phyloP scores from a whole-genome alignment of 2,888 invertebrate species.

The Drosophila prolongata region DNA sequence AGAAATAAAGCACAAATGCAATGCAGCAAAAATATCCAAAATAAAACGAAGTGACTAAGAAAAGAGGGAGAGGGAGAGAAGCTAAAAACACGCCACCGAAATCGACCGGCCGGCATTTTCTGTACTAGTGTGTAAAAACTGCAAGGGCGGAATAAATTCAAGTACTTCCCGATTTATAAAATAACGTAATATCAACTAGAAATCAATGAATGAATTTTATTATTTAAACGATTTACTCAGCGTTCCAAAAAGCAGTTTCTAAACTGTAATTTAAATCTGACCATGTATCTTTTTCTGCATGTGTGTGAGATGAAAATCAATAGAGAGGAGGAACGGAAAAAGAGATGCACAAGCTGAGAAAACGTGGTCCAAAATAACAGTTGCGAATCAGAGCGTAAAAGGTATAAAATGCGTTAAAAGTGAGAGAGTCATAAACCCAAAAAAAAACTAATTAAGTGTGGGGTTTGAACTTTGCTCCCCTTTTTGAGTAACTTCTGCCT shows the following conservation, averaged over 20 bases:
- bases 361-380: conserved; percentile 46
- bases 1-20: conserved; percentile 1
- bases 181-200: background rate
- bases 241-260: too few relatives aligned
- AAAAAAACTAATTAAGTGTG: conserved; percentile 54
- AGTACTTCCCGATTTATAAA: background rate
- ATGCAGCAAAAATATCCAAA: conserved; percentile 8
- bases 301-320: conserved; percentile 41
- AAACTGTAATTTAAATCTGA: background rate
- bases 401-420: conserved; percentile 22
- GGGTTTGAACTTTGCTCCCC: conserved; percentile 53
- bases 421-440: conserved; percentile 45
- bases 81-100: conserved; percentile 50
- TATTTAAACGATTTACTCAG: background rate
- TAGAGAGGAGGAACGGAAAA: conserved; percentile 11
- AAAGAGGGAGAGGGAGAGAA: conserved; percentile 8
- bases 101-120: conserved; percentile 68
- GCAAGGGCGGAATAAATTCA: background rate
- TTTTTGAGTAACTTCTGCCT: conserved; percentile 15
- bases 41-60: background rate
- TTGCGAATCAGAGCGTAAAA: conserved; percentile 36
- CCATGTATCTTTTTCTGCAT: background rate
- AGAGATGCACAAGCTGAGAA: conserved; percentile 37
- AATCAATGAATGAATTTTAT: background rate
- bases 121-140: conserved; percentile 37